A percentile compares a stretch with the other conserved stretches of the same genome.
These are phyloP conservation scores for Balaeniceps rex DNA, from an alignment of 2,113 vertebrate species.

Conservation along the genomic window DNA sequence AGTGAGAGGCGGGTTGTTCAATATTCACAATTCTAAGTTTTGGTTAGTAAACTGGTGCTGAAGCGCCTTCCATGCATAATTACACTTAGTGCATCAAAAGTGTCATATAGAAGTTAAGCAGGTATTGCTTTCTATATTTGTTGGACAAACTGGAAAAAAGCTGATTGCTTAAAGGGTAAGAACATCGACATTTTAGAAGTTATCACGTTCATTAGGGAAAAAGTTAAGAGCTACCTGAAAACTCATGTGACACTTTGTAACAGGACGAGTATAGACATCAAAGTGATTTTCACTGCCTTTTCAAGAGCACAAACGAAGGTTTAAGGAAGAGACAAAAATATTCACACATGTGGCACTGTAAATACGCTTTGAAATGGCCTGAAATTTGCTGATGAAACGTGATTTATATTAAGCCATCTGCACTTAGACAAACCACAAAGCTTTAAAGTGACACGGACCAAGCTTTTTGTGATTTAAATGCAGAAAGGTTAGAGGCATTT, in stretches of 20 bases:
- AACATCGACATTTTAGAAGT: conserved; percentile 38
- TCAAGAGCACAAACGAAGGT: conserved; percentile 50
- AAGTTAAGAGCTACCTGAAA: conserved; percentile 64
- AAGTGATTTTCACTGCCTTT: conserved; percentile 69
- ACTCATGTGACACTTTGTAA: conserved; percentile 72
- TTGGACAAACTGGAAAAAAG: conserved; percentile 54
- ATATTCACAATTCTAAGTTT: neutral
- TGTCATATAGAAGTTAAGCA: conserved; percentile 72
- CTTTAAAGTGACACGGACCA: neutral
- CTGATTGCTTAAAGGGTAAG: conserved; percentile 34
- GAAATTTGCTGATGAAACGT: neutral
- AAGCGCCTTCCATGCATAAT: conserved; percentile 79
- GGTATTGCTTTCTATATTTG: conserved; percentile 58
- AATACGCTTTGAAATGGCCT: neutral
- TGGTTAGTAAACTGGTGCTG: conserved; percentile 80
- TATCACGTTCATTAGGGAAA: conserved; percentile 23
- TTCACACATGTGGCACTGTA: neutral
- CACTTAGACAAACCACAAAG: conserved; percentile 44
- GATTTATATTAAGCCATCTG: neutral
- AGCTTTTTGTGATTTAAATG: conserved; percentile 49
- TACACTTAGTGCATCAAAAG: conserved; percentile 68
- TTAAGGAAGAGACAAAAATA: neutral
- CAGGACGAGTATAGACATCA: conserved; percentile 36
- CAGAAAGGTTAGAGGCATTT: conserved; percentile 24
- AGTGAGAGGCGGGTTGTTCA: neutral